A percentile compares a stretch with the other conserved stretches of the same genome.
Conservation (phyloP, 2,888 invertebrate species). For the Periphyllus acericola region DNA sequence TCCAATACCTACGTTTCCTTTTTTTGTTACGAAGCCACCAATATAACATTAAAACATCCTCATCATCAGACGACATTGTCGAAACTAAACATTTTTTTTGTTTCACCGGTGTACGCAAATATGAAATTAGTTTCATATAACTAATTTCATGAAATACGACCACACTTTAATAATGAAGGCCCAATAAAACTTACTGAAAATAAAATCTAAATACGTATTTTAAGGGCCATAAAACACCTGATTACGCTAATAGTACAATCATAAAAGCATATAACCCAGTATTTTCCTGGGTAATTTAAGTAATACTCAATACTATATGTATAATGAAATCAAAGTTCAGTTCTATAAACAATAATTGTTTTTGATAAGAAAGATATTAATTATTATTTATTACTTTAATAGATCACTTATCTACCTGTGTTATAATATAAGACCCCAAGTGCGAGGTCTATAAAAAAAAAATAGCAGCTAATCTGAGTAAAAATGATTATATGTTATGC, state of each 20-base stretch:
- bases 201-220: conserved; percentile 7
- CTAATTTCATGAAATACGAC: too few species aligned
- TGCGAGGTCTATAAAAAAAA: conserved; percentile 36
- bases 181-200: neutral
- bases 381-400: neutral
- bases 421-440: neutral
- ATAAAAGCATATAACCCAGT: neutral
- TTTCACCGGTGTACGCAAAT: too few species aligned
- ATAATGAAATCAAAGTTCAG: neutral
- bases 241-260: neutral
- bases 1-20: too few species aligned
- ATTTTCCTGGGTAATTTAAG: too few species aligned
- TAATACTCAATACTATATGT: neutral
- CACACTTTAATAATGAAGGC: neutral
- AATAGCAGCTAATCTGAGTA: neutral
- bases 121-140: too few species aligned
- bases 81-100: too few species aligned
- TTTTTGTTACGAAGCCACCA: too few species aligned
- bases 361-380: conserved; percentile 4
- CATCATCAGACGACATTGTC: too few species aligned
- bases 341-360: neutral
- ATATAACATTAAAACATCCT: too few species aligned
- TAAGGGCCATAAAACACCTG: neutral
- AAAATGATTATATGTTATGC: neutral
- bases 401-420: neutral